These are phyloP conservation scores for Petaurus breviceps DNA, from an alignment of 2,113 vertebrate species.

Conservation along the genomic window DNA sequence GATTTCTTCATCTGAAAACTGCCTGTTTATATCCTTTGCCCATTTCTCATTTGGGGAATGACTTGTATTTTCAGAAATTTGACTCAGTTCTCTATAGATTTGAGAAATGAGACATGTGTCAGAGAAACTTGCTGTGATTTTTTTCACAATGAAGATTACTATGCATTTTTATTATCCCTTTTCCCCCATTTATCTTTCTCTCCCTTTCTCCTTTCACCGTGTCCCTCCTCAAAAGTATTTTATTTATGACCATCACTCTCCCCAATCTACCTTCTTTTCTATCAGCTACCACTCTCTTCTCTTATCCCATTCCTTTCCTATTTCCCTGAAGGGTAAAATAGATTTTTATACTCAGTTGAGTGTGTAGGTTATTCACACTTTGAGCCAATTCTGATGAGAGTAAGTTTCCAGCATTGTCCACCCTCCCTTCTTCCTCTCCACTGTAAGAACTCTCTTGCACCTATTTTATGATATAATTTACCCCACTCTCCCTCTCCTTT, in stretches of 20 bases:
- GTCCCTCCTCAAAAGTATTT: neutral
- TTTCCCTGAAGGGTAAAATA: too few relatives aligned
- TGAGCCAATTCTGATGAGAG: too few relatives aligned
- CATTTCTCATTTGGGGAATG: neutral
- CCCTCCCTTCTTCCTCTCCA: too few relatives aligned
- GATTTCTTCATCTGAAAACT: neutral
- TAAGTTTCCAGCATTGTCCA: too few relatives aligned
- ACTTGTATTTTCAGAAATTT: neutral
- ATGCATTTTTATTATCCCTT: neutral
- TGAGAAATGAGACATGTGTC: neutral
- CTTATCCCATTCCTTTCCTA: too few relatives aligned
- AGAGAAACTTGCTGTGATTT: neutral
- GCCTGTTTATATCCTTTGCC: neutral
- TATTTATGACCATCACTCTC: neutral
- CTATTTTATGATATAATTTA: too few relatives aligned
- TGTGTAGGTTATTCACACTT: too few relatives aligned
- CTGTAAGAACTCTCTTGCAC: too few relatives aligned
- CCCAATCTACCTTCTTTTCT: neutral
- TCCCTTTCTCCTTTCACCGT: neutral
- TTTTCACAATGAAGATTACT: neutral
- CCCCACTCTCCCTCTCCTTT: too few relatives aligned
- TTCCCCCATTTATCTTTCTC: neutral
- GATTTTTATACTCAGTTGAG: too few relatives aligned
- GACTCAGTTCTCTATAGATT: neutral
- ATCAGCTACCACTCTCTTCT: too few relatives aligned